Percentiles rank a stretch among this genome's conserved stretches.
Evolutionary conservation across 2,888 invertebrate genomes (phyloP).

Genomic region (Merodon equestris): DNA sequence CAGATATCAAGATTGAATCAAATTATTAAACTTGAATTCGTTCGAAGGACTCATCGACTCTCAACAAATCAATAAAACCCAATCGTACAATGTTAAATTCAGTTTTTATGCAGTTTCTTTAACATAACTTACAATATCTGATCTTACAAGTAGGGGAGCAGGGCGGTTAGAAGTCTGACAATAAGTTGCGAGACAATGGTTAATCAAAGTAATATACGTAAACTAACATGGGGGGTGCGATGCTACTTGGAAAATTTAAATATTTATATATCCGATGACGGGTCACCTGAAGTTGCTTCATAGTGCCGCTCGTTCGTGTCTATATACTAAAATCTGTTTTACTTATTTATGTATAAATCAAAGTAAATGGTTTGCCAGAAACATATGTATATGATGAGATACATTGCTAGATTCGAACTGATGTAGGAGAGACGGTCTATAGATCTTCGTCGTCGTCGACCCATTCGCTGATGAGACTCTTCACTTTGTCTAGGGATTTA

Average conservation of each 20-base stretch:
- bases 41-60: too few species aligned
- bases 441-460: slow-evolving; percentile 77
- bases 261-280: slow-evolving; percentile 30
- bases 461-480: slow-evolving; percentile 78
- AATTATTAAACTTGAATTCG: too few species aligned
- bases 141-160: slow-evolving; percentile 19
- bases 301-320: slow-evolving; percentile 19
- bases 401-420: not conserved
- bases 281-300: slow-evolving; percentile 48
- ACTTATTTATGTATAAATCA: not conserved
- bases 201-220: too few species aligned
- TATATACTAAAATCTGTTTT: not conserved
- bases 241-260: not conserved
- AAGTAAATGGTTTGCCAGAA: not conserved
- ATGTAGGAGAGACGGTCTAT: slow-evolving; percentile 16
- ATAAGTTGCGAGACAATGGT: too few species aligned
- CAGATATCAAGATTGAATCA: too few species aligned
- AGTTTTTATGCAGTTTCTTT: slow-evolving; percentile 18
- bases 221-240: too few species aligned
- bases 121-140: slow-evolving; percentile 20
- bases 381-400: slow-evolving; percentile 1
- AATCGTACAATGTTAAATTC: slow-evolving; percentile 9
- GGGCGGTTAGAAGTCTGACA: too few species aligned
- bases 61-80: slow-evolving; percentile 32
- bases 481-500: slow-evolving; percentile 73